These are phyloP conservation scores for Echeneis naucrates DNA, from an alignment of 2,797 vertebrate species.

Conservation along the genomic window DNA sequence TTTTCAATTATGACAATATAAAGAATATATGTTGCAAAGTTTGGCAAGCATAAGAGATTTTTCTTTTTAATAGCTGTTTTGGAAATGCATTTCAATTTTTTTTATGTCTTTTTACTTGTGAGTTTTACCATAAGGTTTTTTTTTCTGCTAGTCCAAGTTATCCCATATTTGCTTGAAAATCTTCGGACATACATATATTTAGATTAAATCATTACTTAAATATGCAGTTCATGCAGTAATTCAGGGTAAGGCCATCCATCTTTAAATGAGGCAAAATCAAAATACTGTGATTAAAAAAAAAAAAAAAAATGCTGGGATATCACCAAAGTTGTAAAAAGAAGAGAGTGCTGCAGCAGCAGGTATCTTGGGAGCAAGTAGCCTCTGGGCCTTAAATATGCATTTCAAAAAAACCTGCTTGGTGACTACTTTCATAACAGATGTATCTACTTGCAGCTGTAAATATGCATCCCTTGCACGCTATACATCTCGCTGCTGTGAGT, in stretches of 20 bases:
- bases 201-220: background rate
- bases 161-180: background rate
- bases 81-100: background rate
- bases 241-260: background rate
- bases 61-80: background rate
- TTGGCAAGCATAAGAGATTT: background rate
- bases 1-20: no score
- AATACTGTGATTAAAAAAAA: background rate
- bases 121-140: background rate
- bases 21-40: background rate
- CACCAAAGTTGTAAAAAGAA: constrained; percentile 3
- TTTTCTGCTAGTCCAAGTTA: background rate
- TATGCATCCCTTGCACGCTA: background rate
- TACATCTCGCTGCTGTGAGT: constrained; percentile 35
- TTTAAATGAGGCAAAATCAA: background rate
- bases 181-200: no score
- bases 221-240: background rate
- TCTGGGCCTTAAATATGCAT: constrained; percentile 11
- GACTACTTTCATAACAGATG: constrained; percentile 9
- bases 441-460: constrained; percentile 12
- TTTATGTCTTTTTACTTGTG: background rate
- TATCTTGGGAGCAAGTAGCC: constrained; percentile 9
- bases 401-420: constrained; percentile 11
- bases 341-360: constrained; percentile 1
- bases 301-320: background rate